Evolutionary conservation across 2,113 vertebrate species (phyloP), one percentile per base, ranked within the genome.

Genomic region (Peromyscus leucopus): DNA sequence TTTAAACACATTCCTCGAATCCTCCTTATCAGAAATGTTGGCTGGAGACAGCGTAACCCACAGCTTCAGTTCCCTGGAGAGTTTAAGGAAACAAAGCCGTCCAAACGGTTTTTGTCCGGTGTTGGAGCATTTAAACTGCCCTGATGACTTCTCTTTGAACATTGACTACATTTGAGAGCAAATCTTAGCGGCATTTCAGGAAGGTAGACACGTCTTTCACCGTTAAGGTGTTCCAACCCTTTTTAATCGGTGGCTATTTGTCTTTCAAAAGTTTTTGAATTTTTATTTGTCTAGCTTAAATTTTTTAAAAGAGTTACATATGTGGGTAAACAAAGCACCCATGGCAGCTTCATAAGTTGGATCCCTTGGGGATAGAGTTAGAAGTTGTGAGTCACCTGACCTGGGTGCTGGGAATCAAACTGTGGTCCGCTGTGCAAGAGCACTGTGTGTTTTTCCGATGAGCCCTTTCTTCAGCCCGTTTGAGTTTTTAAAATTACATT

Each of bases 51-150:
- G 21, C 59, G 39, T 21, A 57, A 80, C 48, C 76, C 46, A 3
- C 28, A 46, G 22, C 39, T 65, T 93, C n/a, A 67, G 55, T 82
- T 89, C 61, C 46, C 33, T 69, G 78, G 89, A 91, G 42, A 79
- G 83, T 96, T 74, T 24, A 48, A 91, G 89, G 93, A 94, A 95
- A 92, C 72, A 89, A 84, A 95, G 33, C 86, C 42, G 79, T 90
- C 78, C n/a, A 80, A 92, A 72, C 0, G 15, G 65, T 89, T 92
- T 92, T 90, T 74, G 57, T 7, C 59, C 5, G 46, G 90, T 93
- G 82, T 94, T 59, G 90, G 69, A 87, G 63, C 36, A 36, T n/a
- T 33, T 65, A 55, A 83, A 39, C 26, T 61, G 31, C 24, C 8
- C 85, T 72, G 83, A 48, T 76, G 90, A 79, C 80, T 80, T 96